These are phyloP conservation scores for Cydia strobilella DNA, from an alignment of 1,140 invertebrate species.

Conservation along the genomic window DNA sequence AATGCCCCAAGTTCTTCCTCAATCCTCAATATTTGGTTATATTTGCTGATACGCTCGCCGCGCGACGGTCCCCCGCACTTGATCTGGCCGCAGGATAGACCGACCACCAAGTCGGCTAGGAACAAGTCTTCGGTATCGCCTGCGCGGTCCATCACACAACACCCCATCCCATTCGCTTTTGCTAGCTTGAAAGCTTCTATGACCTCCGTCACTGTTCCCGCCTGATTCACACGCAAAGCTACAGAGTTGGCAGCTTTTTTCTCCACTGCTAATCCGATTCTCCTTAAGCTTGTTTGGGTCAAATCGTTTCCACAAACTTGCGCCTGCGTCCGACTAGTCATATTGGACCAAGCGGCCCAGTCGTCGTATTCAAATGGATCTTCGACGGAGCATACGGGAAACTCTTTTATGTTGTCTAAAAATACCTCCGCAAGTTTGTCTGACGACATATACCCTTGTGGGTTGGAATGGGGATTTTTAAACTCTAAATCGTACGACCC, in stretches of 20 bases:
- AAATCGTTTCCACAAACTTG: constrained; percentile 97
- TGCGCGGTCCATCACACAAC: constrained; percentile 93
- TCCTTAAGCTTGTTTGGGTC: constrained; percentile 90
- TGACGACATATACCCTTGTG: constrained; percentile 86
- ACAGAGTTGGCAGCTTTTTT: constrained; percentile 97
- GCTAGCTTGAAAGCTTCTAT: constrained; percentile 95
- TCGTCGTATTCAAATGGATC: constrained; percentile 98
- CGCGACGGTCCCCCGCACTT: constrained; percentile 98
- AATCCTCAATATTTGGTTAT: constrained; percentile 98
- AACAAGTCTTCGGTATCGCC: constrained; percentile 99
- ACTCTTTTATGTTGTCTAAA: constrained; percentile 93
- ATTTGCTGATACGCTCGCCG: constrained; percentile 98
- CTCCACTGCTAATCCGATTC: constrained; percentile 95
- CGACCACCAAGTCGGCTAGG: constrained; percentile 98
- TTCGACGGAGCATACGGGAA: constrained; percentile 97
- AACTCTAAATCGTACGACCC: constrained; percentile 97
- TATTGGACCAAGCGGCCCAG: constrained; percentile 94
- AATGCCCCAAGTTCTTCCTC: constrained; percentile 96
- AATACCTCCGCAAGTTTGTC: constrained; percentile 93
- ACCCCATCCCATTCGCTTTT: constrained; percentile 95
- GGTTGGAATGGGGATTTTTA: constrained; percentile 95
- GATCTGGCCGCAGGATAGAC: constrained; percentile 97
- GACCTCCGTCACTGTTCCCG: constrained; percentile 96
- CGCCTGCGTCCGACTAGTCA: constrained; percentile 87
- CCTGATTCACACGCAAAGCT: constrained; percentile 98